Evolutionary conservation across 1,140 invertebrate genomes (phyloP).

Genomic region (Drosophila orosa): DNA sequence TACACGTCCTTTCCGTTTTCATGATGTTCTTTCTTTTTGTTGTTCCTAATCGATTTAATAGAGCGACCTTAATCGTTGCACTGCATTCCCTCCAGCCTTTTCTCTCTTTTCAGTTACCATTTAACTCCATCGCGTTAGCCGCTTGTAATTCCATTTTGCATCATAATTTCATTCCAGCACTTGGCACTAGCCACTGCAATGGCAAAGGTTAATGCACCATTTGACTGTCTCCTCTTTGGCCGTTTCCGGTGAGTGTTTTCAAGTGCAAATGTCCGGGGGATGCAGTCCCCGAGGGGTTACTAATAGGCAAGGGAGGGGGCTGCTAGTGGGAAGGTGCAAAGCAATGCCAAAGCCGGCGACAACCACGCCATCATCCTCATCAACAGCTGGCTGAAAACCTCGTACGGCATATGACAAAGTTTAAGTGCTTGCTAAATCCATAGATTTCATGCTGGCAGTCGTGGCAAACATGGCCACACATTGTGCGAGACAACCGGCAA

Average conservation of each 20-base stretch:
- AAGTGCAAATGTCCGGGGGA: conserved; percentile 63
- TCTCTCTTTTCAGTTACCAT: conserved; percentile 1
- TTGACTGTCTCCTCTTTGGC: conserved; percentile 59
- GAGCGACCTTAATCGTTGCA: conserved; percentile 2
- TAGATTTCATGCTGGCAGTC: conserved; percentile 80
- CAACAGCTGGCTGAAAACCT: conserved; percentile 22
- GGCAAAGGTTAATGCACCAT: conserved; percentile 75
- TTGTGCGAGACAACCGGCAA: conserved; percentile 73
- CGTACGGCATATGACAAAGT: conserved; percentile 71
- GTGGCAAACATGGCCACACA: conserved; percentile 77
- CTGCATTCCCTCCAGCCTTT: neutral
- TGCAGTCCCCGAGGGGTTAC: neutral
- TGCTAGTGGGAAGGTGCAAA: conserved; percentile 39
- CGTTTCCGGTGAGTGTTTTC: conserved; percentile 57
- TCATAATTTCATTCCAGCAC: conserved; percentile 41
- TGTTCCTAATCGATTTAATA: conserved; percentile 14
- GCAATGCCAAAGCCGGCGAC: conserved; percentile 50
- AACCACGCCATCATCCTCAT: conserved; percentile 50
- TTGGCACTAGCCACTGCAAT: conserved; percentile 35
- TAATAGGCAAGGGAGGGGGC: neutral
- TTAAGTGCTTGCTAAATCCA: conserved; percentile 82
- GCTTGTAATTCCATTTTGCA: conserved; percentile 29
- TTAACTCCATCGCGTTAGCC: conserved; percentile 21
- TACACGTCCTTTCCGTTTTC: too few species aligned
- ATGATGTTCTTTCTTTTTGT: too few species aligned